Evolutionary conservation across 2,113 vertebrate genomes (phyloP), one percentile per base, ranked within the genome.

Genomic region (Rhinolophus sinicus): DNA sequence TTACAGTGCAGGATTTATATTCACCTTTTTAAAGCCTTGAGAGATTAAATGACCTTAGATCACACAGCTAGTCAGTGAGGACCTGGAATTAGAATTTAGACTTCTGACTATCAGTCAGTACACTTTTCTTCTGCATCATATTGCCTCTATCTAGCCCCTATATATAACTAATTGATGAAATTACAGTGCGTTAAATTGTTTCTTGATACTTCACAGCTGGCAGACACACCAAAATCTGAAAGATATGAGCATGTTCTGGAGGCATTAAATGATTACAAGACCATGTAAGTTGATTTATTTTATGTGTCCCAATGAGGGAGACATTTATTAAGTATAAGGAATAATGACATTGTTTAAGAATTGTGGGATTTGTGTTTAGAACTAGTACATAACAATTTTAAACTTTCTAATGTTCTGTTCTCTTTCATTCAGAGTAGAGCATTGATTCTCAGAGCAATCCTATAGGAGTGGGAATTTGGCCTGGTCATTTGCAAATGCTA

Each of bases 181-280:
- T 94, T 97, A 93, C 1, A 88, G 92, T 75, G 69, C 14, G 18
- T 95, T 98, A 98, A 98, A 98, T 98, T 70, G 93, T 98, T 98
- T 98, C 94, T 98, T 98, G 97, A 98, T 98, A 95, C 97, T 98
- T 98, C 97, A 93, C 98, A 99, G 99, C 99, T 99, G 94, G 98
- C 99, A 97, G 99, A 99, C 85, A 99, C 99, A 94, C 99, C 99
- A 95, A 99, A 98, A 98, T 99, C 99, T 94, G 99, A 99, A 97
- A 98, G 99, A 98, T 99, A 99, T 92, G 99, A 99, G 96, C 98
- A 98, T 97, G 99, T 99, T 98, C 98, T 99, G 97, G 99, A 99
- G 98, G 99, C 99, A 93, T 98, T 99, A 98, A 99, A 99, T 98
- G 99, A 98, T 99, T 99, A 99, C 98, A 99, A 99, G 97, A 99